phyloP scores from a whole-genome alignment of 2,113 vertebrate genomes.

The Calonectris borealis region DNA sequence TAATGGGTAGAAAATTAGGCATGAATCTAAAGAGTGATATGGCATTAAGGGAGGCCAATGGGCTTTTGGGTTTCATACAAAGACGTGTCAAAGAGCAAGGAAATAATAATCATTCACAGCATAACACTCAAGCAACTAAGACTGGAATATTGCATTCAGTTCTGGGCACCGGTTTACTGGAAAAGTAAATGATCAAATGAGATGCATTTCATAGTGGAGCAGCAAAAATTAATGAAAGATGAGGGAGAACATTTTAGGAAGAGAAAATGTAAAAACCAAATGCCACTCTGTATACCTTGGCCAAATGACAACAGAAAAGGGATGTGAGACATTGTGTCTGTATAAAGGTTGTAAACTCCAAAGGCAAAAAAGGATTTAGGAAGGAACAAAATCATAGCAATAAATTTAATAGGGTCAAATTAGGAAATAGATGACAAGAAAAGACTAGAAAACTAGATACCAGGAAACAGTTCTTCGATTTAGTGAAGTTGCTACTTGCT shows the following conservation, averaged over 20 bases:
- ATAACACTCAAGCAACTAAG: not conserved
- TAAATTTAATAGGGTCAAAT: not conserved
- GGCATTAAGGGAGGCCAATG: not conserved
- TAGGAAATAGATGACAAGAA: not conserved
- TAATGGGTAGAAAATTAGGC: constrained; percentile 61
- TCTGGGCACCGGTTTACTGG: not conserved
- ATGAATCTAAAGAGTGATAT: not conserved
- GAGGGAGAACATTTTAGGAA: not conserved
- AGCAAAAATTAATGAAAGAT: not conserved
- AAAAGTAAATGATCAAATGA: not conserved
- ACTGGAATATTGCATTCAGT: not conserved
- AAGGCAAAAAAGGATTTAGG: not conserved
- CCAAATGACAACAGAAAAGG: not conserved
- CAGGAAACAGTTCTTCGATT: not conserved
- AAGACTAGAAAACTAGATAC: not conserved
- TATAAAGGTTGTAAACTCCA: not conserved
- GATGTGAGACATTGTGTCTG: not conserved
- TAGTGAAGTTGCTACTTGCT: not conserved
- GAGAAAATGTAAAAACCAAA: not conserved
- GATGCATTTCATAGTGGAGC: not conserved
- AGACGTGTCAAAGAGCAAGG: not conserved
- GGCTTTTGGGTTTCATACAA: constrained; percentile 24
- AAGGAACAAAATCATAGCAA: not conserved
- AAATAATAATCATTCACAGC: constrained; percentile 26
- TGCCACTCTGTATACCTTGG: not conserved